Conservation (phyloP, 2,888 invertebrate species). For the Acrobasis consociella region DNA sequence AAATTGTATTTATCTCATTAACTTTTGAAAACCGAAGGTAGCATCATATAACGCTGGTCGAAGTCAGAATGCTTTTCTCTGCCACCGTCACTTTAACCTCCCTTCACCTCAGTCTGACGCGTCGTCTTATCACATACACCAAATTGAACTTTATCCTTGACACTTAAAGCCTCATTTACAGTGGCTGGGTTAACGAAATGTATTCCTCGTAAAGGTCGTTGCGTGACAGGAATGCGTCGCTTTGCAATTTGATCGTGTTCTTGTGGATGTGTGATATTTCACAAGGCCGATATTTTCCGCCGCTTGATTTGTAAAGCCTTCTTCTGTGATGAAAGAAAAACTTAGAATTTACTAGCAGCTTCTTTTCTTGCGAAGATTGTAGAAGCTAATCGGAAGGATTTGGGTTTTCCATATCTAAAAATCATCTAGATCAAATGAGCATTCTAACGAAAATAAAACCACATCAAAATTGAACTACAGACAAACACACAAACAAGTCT, state of each 20-base stretch:
- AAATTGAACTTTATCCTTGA: conserved; percentile 11
- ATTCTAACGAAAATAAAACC: too few relatives aligned
- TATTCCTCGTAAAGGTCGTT: conserved; percentile 36
- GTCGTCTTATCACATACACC: not conserved
- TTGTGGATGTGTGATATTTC: conserved; percentile 35
- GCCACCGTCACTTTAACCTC: conserved; percentile 19
- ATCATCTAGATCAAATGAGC: too few relatives aligned
- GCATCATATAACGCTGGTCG: not conserved
- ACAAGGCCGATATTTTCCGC: conserved; percentile 24
- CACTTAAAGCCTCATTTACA: conserved; percentile 13
- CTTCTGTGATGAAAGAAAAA: too few relatives aligned
- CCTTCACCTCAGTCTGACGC: conserved; percentile 19
- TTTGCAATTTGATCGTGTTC: conserved; percentile 45
- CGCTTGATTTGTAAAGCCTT: conserved; percentile 20
- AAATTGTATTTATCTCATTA: too few relatives aligned
- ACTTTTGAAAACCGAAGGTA: too few relatives aligned
- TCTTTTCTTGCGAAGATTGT: too few relatives aligned
- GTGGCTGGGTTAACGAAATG: conserved; percentile 33
- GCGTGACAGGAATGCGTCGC: conserved; percentile 47
- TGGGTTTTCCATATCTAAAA: too few relatives aligned
- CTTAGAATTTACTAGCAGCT: too few relatives aligned
- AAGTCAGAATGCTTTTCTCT: conserved; percentile 9
- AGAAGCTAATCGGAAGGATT: too few relatives aligned
- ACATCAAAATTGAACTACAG: too few relatives aligned
- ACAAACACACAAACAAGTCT: too few relatives aligned